Conservation (phyloP, 2,113 vertebrate species). For the Zapus hudsonius region DNA sequence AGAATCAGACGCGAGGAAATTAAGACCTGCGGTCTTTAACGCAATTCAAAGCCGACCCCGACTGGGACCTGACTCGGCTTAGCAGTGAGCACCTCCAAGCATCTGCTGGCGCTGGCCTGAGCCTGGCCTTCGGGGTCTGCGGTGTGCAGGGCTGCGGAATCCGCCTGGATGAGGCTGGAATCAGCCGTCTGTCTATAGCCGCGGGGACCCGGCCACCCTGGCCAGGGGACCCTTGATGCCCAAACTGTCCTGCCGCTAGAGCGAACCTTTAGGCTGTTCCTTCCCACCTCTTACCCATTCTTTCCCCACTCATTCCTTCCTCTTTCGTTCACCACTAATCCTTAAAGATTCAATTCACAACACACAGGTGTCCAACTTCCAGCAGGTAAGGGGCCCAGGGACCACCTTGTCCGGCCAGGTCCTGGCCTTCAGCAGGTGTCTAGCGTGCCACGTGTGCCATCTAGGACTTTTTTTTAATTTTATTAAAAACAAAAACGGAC, state of each 20-base stretch:
- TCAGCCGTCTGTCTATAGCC: not conserved
- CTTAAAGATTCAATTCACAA: not conserved
- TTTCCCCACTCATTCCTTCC: no score
- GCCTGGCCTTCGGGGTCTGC: not conserved
- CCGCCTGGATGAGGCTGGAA: not conserved
- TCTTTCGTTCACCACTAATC: not conserved
- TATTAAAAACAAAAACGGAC: not conserved
- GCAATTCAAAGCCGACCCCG: not conserved
- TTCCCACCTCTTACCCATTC: no score
- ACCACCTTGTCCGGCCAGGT: not conserved
- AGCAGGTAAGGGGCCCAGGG: not conserved
- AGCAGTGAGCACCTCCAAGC: not conserved
- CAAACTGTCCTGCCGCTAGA: not conserved
- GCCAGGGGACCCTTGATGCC: no score
- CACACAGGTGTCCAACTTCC: not conserved
- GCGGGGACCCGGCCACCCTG: not conserved
- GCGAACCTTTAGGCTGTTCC: rapidly evolving
- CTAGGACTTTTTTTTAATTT: not conserved
- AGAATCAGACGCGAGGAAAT: not conserved
- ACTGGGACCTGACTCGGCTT: not conserved
- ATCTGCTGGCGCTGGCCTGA: not conserved
- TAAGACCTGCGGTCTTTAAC: constrained; percentile 35
- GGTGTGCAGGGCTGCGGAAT: not conserved
- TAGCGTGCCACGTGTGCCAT: not conserved
- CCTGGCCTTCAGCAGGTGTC: not conserved